Evolutionary conservation across 2,113 vertebrate genomes (phyloP), one percentile per base, ranked within the genome.

Genomic region (Nothoprocta perdicaria): DNA sequence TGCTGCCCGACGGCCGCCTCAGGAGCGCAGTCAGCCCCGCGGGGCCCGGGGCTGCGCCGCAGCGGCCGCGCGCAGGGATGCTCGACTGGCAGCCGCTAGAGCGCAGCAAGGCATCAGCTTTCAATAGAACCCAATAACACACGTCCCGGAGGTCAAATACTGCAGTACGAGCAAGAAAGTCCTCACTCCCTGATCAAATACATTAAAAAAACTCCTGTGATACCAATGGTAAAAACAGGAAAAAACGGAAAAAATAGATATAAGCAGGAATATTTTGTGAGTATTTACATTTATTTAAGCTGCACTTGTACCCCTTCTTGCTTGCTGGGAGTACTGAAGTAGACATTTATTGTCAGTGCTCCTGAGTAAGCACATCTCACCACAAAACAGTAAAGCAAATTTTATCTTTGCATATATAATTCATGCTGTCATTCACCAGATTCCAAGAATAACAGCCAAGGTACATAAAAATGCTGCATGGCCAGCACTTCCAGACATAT

Each of bases 71-170:
- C 18, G 8, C 46, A 46, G 8, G 18, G 18, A 9, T 46, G 46
- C 8, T 21, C 46, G 46, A 19, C 17, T 9, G 21, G 16, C 48
- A 22, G 48, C 48, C 48, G 48, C 88, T 27, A 66, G 95, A 92
- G 88, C 1, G 93, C 90, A 95, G 92, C 82, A 85, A 61, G 62
- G 10, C 33, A 8, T 8, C 62, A 41, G 2, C 18, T 35, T 66
- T 48, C 9, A 9, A 8, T 0, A 27, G 12, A 48, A 33, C 26
- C 48, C 19, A 58, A 14, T 14, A 1, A 31, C 5, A 0, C 27
- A 14, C 29, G n/a, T 5, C 21, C 12, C 11, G 12, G 3, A 5
- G 11, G 24, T 29, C 21, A 33, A 43, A 45, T 22, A 14, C 4
- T 14, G 12, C 1, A 0, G 14, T 8, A 27, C 2, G 18, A 26